Evolutionary conservation across 2,888 invertebrate species (phyloP), one percentile per base, ranked within the genome.

Genomic region (Listrodromus nycthemerus): DNA sequence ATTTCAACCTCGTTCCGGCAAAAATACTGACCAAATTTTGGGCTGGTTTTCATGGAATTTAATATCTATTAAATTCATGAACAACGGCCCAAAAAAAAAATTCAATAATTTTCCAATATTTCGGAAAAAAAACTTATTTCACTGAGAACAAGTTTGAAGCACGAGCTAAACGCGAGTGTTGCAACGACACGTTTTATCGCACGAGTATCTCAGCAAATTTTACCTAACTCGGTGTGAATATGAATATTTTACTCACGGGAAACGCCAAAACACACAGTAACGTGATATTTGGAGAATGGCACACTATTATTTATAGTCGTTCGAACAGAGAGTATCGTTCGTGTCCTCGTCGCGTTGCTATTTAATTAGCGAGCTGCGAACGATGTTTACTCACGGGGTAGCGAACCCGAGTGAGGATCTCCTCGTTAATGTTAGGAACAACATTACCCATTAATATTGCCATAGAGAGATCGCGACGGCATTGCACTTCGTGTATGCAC

Each of bases 371-470:
- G 55, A 52, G 21, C 41, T 80, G 67, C 27, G 61, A 83, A 86
- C 85, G 78, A 80, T 86, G 85, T 87, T 88, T 86, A 83, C 85
- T 83, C 73, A 80, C 6, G 30, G n/a, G 58, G n/a, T 61, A 27
- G 78, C 45, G 63, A 66, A 52, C 58, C 8, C 2, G 48, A n/a
- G 10, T 16, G 10, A 33, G 19, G 16, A 8, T 52, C 66, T 82
- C 84, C 77, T 86, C 83, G 86, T 87, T 86, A 86, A 79, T 77
- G 75, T 75, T 73, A 83, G 84, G 67, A 86, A 85, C 82, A 86
- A 87, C 85, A 83, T 86, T 70, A 75, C 30, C 83, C 86, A 87
- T 88, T 87, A 87, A 88, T 83, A 86, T 85, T 76, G 83, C 61
- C 70, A 84, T 81, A 84, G 80, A 84, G 76, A 66, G 48, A 74